phyloP scores from a whole-genome alignment of 2,113 vertebrate genomes.

The Trematocara zebra region DNA sequence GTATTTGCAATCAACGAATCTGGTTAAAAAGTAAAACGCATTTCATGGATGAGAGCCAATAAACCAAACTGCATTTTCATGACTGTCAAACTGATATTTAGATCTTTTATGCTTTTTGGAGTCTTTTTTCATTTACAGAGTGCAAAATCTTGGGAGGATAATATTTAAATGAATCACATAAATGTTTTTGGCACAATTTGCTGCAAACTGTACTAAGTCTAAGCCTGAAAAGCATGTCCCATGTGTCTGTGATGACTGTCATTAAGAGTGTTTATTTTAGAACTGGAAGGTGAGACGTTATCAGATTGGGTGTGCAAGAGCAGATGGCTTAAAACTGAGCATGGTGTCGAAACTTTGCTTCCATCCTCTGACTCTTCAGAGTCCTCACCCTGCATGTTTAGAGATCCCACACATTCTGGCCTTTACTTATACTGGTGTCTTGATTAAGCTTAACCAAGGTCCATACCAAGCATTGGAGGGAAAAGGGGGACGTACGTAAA shows the following conservation, averaged over 20 bases:
- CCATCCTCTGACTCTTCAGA: background rate
- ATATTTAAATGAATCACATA: background rate
- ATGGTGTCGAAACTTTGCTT: accelerated
- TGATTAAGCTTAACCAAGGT: background rate
- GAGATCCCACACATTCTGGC: background rate
- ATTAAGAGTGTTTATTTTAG: background rate
- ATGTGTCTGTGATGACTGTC: background rate
- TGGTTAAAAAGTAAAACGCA: background rate
- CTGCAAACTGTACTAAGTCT: background rate
- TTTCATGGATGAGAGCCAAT: background rate
- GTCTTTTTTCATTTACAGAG: background rate
- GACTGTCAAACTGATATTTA: background rate
- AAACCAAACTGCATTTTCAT: background rate
- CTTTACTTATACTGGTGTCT: background rate
- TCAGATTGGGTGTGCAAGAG: background rate
- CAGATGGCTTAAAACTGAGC: background rate
- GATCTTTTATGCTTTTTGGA: background rate
- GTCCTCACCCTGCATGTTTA: background rate
- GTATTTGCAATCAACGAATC: background rate
- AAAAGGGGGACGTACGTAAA: background rate
- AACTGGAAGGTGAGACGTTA: background rate
- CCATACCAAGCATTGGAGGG: background rate
- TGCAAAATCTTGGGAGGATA: background rate
- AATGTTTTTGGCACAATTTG: background rate
- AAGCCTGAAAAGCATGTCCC: background rate